Base-by-base conservation (phyloP, 2,113 vertebrate species). In the Monopterus albus region DNA sequence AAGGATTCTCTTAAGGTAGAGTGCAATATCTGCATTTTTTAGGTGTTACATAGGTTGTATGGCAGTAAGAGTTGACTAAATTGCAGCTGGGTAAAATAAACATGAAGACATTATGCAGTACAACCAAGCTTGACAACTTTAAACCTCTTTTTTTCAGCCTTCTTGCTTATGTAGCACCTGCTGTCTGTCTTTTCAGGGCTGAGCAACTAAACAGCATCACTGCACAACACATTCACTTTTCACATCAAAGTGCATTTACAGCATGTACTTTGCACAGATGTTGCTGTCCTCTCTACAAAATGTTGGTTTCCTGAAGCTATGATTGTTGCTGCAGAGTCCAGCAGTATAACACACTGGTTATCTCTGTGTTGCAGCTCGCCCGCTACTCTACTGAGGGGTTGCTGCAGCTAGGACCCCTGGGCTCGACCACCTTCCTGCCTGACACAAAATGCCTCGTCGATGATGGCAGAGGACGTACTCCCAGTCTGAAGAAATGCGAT, bases 371-470 rank as follows among this genome's bases (percentile, higher is more conserved):
- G 25, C 84, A 97, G 96, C 93, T 97, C 0, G 95, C 98, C 15
- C 95, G 98, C 38, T 99, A 99, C 87, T 97, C 96, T 13, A 92
- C 94, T 0, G 96, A 97, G 10, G 98, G 98, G 0, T 93, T 98
- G 28, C 93, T 99, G 60, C 98, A 99, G 91, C 89, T 99, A 15
- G 98, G 98, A 9, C 96, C 98, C 0, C 87, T 99, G 87, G 98
- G 98, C 65, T 99, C 98, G 2, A 99, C 97, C 0, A 95, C 95
- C 42, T 98, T 98, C 55, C 91, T 99, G 83, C 97, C 98, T 0
- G 97, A 99, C 90, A 98, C 98, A 21, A 98, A 96, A 94, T 99
- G 98, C 75, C 95, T 99, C 6, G 84, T 98, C 1, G 98, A 99
- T 0, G 97, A 98, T 0, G 95, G 96, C 49, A 95, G 94, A 87